These are phyloP conservation scores for Galeopterus variegatus DNA, from an alignment of 2,113 vertebrate species.

Conservation along the genomic window DNA sequence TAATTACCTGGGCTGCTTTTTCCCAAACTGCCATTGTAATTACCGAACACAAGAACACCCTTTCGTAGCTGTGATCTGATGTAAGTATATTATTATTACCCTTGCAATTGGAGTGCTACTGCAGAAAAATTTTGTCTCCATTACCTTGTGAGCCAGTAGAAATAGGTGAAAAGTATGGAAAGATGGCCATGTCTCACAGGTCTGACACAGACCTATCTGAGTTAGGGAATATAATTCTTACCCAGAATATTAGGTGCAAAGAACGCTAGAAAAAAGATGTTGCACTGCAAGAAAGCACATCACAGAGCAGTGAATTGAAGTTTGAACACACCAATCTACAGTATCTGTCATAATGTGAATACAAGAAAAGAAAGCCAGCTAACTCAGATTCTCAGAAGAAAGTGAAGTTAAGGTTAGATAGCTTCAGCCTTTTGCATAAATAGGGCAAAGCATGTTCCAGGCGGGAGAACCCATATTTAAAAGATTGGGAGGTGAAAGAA, in stretches of 20 bases:
- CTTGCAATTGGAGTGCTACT: background rate
- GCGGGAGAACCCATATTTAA: background rate
- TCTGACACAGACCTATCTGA: background rate
- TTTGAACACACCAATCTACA: background rate
- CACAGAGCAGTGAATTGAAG: background rate
- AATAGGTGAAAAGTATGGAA: background rate
- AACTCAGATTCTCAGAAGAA: background rate
- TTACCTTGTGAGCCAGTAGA: background rate
- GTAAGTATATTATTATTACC: background rate
- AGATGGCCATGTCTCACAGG: background rate
- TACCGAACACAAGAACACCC: background rate
- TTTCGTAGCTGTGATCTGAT: background rate
- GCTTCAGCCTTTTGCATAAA: background rate
- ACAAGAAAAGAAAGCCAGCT: background rate
- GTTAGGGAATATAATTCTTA: background rate
- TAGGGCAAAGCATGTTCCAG: background rate
- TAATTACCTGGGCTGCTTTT: background rate
- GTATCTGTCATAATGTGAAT: background rate
- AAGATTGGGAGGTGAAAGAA: background rate
- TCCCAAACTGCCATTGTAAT: background rate
- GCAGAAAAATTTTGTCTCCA: background rate
- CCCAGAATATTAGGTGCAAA: background rate
- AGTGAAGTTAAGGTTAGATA: background rate
- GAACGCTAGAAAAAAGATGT: background rate
- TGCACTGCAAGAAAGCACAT: background rate